These are phyloP conservation scores for Arctopsyche grandis DNA, from an alignment of 1,140 invertebrate genomes.

Conservation along the genomic window DNA sequence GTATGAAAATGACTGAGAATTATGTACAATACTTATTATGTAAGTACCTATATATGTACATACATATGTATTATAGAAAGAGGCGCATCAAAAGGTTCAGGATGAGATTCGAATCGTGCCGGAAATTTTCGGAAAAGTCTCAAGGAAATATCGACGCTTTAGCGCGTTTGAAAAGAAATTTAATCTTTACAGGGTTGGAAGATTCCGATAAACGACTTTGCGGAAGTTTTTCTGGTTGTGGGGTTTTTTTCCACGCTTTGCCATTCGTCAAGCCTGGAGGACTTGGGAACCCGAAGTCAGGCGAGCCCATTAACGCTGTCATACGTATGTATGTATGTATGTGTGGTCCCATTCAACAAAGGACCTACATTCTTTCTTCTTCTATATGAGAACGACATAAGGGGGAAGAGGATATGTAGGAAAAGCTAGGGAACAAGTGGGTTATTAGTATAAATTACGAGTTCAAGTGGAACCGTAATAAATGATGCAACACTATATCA, in stretches of 20 bases:
- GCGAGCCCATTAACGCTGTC: background rate
- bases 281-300: background rate
- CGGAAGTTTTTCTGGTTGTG: background rate
- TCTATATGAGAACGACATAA: no score
- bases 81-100: no score
- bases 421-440: background rate
- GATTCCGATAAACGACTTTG: background rate
- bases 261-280: background rate
- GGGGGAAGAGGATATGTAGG: background rate
- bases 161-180: background rate
- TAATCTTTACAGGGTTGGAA: background rate
- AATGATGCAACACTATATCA: slow-evolving; percentile 4
- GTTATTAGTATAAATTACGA: slow-evolving; percentile 20
- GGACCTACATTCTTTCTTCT: slow-evolving; percentile 1
- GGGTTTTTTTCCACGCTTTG: background rate
- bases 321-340: background rate
- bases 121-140: background rate
- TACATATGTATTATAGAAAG: no score
- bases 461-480: slow-evolving; percentile 10
- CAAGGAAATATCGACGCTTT: no score
- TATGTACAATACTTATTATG: no score
- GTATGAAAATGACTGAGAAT: no score
- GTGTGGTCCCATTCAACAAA: background rate
- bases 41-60: no score
- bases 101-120: background rate